Base-by-base conservation (phyloP, 1,140 invertebrate species). In the Sminthurides bifidus region DNA sequence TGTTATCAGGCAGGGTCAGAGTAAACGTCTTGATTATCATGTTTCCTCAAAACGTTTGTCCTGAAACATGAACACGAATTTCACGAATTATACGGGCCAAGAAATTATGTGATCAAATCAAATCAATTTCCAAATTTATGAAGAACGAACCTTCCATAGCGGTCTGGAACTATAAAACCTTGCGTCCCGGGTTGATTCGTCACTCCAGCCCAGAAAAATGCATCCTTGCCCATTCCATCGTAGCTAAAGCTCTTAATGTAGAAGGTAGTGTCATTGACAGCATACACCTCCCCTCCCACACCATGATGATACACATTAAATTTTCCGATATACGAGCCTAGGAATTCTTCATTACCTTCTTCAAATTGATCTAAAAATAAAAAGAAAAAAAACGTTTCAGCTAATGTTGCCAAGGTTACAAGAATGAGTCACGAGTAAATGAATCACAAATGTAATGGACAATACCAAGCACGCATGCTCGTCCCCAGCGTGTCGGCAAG, bases 301-400 rank as follows among this genome's bases (percentile, higher is more conserved):
- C 86, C 79, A 66, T 93, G 88, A 71, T 92, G 87, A 71, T 92
- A 93, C 0, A 87, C 84, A 69, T 92, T 92, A 10, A 93, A 72
- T 72, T 87, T 87, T 10, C 87, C 88, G 26, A 93, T 71, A 60
- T 78, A 80, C 70, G 85, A 86, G 41, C 89, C 89, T 54, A 74
- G 77, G 64, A 92, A 90, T 10, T 52, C 38, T 38, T 24, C 54
- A 50, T 31, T 50, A 15, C 29, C 15, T 29, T 50, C 45, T 17
- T 56, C 41, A 19, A n/a, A n/a, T n/a, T n/a, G n/a, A n/a, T n/a
- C n/a, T n/a, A n/a, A n/a, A n/a, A n/a, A n/a, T n/a, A n/a, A n/a
- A n/a, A n/a, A n/a, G n/a, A n/a, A n/a, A n/a, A n/a, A n/a, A n/a
- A n/a, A n/a, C n/a, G n/a, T n/a, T n/a, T n/a, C n/a, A n/a, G n/a